Percentiles rank a stretch among this genome's conserved stretches.
Evolutionary conservation across 2,797 vertebrate genomes (phyloP).

Genomic region (Crocidura indochinensis): DNA sequence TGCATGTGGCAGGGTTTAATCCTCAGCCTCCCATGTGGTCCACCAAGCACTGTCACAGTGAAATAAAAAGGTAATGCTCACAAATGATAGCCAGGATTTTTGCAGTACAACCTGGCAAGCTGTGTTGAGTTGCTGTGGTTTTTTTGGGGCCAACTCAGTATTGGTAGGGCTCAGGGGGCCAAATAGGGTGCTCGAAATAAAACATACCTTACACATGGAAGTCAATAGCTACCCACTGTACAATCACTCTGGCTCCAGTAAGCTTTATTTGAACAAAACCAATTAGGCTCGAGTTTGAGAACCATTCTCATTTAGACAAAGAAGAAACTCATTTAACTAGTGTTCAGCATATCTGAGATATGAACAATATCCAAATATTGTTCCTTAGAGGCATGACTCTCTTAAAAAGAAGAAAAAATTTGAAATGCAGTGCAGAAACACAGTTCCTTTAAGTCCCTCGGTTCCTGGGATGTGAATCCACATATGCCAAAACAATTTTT

Average conservation of each 20-base stretch:
- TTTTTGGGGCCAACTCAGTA: too few species aligned
- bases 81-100: neutral
- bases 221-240: too few species aligned
- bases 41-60: too few species aligned
- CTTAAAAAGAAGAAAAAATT: neutral
- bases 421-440: neutral
- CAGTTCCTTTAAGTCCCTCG: neutral
- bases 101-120: neutral
- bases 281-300: neutral
- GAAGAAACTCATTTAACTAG: neutral
- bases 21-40: too few species aligned
- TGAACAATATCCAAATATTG: neutral
- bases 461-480: conserved; percentile 10
- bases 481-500: conserved; percentile 6
- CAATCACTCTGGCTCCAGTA: neutral
- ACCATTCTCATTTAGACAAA: neutral
- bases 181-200: too few species aligned
- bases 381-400: neutral
- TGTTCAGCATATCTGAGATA: neutral
- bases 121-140: neutral
- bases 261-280: neutral
- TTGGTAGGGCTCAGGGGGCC: too few species aligned
- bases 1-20: too few species aligned
- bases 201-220: too few species aligned
- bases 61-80: too few species aligned